A percentile compares a stretch with the other conserved stretches of the same genome.
Evolutionary conservation across 2,888 invertebrate genomes (phyloP).

Genomic region (Polymixis lichenea): DNA sequence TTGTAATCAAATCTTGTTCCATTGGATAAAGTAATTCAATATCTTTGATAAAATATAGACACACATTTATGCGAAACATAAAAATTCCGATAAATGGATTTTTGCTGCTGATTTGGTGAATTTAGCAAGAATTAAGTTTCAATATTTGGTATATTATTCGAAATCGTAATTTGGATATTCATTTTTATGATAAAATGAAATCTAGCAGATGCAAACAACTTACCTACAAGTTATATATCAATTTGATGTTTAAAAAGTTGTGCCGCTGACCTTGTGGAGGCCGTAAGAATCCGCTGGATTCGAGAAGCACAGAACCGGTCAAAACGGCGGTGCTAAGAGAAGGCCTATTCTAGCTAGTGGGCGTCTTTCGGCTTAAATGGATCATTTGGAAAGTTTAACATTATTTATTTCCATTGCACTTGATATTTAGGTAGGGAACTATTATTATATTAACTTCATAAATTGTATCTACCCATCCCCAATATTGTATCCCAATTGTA

Average conservation of each 20-base stretch:
- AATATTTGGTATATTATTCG: neutral
- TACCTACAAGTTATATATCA: neutral
- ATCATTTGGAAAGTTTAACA: no score
- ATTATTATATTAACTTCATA: neutral
- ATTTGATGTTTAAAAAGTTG: neutral
- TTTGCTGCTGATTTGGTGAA: neutral
- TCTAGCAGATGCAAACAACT: neutral
- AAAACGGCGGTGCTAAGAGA: no score
- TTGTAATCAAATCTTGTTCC: neutral
- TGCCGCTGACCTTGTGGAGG: neutral
- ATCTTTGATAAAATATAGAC: neutral
- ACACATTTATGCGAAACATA: neutral
- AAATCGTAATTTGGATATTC: neutral
- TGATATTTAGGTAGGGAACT: no score
- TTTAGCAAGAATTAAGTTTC: neutral
- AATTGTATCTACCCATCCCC: slow-evolving; percentile 5
- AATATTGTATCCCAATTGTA: slow-evolving; percentile 17
- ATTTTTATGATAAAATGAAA: no score
- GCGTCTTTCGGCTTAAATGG: no score
- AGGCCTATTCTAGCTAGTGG: no score
- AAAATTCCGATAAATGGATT: neutral
- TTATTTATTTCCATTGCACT: no score
- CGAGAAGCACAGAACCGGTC: no score
- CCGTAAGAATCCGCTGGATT: no score
- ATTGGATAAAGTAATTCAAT: slow-evolving; percentile 4